A percentile compares a stretch with the other conserved stretches of the same genome.
Evolutionary conservation across 2,797 vertebrate species (phyloP).

Genomic region (Pyrocephalus nanus): DNA sequence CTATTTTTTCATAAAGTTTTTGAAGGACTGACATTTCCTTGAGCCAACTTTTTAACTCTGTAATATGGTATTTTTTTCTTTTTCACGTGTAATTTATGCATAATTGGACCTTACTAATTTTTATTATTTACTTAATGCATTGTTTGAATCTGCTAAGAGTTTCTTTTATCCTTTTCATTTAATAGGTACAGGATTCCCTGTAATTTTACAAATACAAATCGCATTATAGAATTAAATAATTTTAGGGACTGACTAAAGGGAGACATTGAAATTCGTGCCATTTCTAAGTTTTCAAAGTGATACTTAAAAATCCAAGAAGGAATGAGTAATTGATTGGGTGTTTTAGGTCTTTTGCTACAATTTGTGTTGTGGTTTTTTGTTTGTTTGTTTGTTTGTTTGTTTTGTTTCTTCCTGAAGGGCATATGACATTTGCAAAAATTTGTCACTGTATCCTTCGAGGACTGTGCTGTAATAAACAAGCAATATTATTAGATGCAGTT

Average conservation of each 20-base stretch:
- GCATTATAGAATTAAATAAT: background rate
- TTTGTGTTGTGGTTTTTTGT: background rate
- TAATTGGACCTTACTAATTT: background rate
- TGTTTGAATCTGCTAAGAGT: background rate
- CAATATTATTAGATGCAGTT: background rate
- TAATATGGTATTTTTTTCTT: background rate
- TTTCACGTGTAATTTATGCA: background rate
- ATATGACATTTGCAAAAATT: constrained; percentile 9
- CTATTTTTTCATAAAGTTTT: background rate
- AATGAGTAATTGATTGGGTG: background rate
- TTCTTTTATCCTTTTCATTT: background rate
- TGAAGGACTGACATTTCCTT: background rate
- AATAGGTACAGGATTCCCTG: background rate
- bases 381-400: background rate
- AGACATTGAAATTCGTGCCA: background rate
- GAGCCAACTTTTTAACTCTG: background rate
- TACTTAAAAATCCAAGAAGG: background rate
- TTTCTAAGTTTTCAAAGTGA: background rate
- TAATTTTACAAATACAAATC: background rate
- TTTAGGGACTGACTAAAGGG: background rate
- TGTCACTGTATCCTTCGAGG: background rate
- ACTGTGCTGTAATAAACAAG: background rate
- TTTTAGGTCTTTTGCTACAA: background rate
- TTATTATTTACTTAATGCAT: background rate
- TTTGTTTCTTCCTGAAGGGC: background rate